Conservation (phyloP, 2,888 invertebrate species). For the Alcis repandata region DNA sequence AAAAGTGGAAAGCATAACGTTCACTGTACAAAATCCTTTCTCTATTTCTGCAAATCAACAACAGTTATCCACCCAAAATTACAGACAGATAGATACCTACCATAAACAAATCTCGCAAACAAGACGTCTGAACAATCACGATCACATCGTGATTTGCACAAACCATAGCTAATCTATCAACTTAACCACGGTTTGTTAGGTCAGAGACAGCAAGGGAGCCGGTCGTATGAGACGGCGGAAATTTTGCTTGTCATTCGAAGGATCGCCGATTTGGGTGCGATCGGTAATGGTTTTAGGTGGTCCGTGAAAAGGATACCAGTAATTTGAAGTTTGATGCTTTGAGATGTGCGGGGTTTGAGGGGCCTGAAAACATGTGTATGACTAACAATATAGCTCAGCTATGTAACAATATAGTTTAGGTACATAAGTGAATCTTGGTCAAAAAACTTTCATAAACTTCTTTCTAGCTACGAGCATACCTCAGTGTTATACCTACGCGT, state of each 20-base stretch:
- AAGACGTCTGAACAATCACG: conserved; percentile 56
- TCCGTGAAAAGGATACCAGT: conserved; percentile 21
- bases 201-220: conserved; percentile 58
- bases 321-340: conserved; percentile 16
- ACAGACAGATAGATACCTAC: conserved; percentile 28
- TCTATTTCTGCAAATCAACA: conserved; percentile 1
- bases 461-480: no score
- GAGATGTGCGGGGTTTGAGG: conserved; percentile 1
- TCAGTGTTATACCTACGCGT: no score
- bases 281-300: conserved; percentile 31
- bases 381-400: background rate
- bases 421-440: no score
- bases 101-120: conserved; percentile 37
- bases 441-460: no score
- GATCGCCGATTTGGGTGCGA: conserved; percentile 45
- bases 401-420: background rate
- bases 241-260: conserved; percentile 74
- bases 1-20: no score
- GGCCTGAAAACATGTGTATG: background rate
- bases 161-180: conserved; percentile 80
- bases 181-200: conserved; percentile 83
- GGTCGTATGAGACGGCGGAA: conserved; percentile 67
- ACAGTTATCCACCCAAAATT: conserved; percentile 33
- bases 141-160: conserved; percentile 71
- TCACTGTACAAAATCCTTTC: background rate